These are phyloP conservation scores for Oscheius sp. DNA, from an alignment of 2,888 invertebrate genomes.

Conservation along the genomic window DNA sequence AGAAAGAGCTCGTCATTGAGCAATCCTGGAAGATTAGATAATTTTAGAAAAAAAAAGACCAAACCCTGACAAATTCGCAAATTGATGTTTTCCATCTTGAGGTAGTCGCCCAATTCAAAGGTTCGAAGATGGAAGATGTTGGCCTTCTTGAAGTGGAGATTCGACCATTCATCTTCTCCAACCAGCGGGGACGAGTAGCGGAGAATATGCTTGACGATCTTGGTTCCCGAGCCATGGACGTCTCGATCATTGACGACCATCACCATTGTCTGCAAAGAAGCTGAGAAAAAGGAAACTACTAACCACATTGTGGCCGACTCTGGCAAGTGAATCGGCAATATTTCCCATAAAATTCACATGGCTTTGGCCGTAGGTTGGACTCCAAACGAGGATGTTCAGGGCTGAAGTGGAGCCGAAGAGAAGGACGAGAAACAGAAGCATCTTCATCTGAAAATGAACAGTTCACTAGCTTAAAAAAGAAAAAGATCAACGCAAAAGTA, in stretches of 20 bases:
- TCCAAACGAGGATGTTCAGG: no score
- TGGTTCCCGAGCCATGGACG: constrained; percentile 24
- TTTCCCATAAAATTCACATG: no score
- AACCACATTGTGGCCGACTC: no score
- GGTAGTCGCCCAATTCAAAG: constrained; percentile 31
- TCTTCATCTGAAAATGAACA: no score
- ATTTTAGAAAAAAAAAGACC: no score
- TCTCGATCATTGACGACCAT: constrained; percentile 40
- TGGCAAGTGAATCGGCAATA: no score
- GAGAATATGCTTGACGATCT: constrained; percentile 13
- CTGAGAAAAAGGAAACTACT: no score
- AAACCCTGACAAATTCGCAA: constrained; percentile 34
- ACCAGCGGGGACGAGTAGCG: constrained; percentile 26
- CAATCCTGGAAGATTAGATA: constrained; percentile 30
- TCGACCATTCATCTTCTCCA: constrained; percentile 20
- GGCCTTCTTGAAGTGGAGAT: constrained; percentile 33
- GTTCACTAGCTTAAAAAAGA: no score
- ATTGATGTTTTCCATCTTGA: constrained; percentile 37
- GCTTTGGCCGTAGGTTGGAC: no score
- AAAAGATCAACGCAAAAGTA: no score
- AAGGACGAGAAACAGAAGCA: no score
- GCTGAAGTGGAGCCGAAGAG: no score
- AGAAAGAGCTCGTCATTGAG: constrained; percentile 26
- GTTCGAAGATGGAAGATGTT: constrained; percentile 36
- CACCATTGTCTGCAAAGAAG: constrained; percentile 41